Evolutionary conservation across 2,113 vertebrate species (phyloP), one percentile per base, ranked within the genome.

Genomic region (Malurus cyaneus): DNA sequence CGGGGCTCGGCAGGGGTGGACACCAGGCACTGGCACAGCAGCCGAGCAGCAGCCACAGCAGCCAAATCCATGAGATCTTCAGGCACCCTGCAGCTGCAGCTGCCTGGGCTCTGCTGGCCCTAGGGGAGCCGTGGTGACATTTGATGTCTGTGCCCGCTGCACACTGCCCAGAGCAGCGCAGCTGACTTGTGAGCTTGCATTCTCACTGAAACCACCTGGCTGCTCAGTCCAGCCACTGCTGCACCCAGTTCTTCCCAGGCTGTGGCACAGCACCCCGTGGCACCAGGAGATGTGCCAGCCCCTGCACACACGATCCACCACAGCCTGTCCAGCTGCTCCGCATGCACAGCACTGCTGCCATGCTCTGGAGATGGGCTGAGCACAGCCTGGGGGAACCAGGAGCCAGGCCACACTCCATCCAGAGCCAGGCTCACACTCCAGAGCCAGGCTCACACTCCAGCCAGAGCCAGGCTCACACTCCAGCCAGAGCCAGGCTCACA

Each of bases 301-400:
- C 0, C 14, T 4, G 4, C 0, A 4, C 2, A 0, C 0, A 13
- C 0, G 65, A 31, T 36, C 32, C 3, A 1, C 10, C 47, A 4
- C 18, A 2, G 65, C 6, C 54, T 66, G 1, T 4, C 56, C 47
- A 6, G 47, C 36, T 23, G 5, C 46, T 26, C 32, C 1, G 1
- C 1, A 1, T 5, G 32, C 3, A 1, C 4, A 73, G 14, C 14
- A 5, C 53, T 87, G 54, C 77, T 14, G 18, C 6, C 1, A 2
- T 0, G 56, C 60, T 70, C 78, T 50, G 0, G 0, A 41, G 67
- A 11, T 2, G 3, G 21, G 7, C 46, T 29, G 16, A 25, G 46
- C 52, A 12, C 50, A 10, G 11, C 11, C 60, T 4, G 60, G 44
- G 49, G 2, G 12, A 80, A 73, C 80, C 25, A 39, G 39, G 11